Evolutionary conservation across 2,113 vertebrate genomes (phyloP).

Genomic region (Tupaia chinensis): DNA sequence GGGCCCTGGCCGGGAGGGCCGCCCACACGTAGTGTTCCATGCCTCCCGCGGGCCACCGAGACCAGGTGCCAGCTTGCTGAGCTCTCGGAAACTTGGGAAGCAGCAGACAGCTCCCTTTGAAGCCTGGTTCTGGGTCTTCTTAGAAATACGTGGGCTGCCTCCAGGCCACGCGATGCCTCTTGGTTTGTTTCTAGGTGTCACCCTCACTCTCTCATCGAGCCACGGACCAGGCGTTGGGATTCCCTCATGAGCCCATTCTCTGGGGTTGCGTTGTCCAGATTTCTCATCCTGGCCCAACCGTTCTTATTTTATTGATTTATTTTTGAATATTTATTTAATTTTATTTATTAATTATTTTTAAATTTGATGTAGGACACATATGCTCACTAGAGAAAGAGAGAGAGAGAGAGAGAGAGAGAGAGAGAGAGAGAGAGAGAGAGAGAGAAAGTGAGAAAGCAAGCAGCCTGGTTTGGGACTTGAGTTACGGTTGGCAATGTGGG

Average conservation of each 20-base stretch:
- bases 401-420: too few relatives aligned
- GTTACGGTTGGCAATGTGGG: too few relatives aligned
- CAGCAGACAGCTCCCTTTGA: constrained; percentile 29
- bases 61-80: constrained; percentile 8
- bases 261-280: constrained; percentile 59
- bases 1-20: neutral
- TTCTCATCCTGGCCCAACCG: neutral
- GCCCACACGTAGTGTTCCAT: neutral
- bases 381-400: too few relatives aligned
- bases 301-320: too few relatives aligned
- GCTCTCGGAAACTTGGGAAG: constrained; percentile 44
- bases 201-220: constrained; percentile 33
- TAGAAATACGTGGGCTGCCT: neutral
- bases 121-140: constrained; percentile 41
- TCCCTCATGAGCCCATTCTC: constrained; percentile 1
- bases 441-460: too few relatives aligned
- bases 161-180: constrained; percentile 8
- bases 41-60: neutral
- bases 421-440: too few relatives aligned
- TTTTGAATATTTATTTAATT: too few relatives aligned
- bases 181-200: constrained; percentile 41
- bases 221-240: constrained; percentile 42
- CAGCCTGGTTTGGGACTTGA: too few relatives aligned
- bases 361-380: too few relatives aligned
- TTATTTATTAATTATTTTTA: too few relatives aligned